Conservation (phyloP, 2,797 vertebrate genomes). For the Fratercula arctica region DNA sequence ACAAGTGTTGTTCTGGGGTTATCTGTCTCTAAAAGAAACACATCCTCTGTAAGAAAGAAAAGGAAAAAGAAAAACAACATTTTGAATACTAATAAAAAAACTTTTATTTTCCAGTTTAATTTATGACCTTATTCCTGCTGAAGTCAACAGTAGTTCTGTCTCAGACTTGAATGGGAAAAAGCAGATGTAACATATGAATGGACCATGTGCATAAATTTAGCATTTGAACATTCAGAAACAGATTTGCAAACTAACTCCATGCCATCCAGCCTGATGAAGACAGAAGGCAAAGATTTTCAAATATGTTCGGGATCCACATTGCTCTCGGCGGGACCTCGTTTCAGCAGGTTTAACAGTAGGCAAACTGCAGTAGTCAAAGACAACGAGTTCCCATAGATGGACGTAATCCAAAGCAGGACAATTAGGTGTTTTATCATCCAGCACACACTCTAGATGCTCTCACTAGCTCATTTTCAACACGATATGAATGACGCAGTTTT, state of each 20-base stretch:
- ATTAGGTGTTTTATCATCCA: neutral
- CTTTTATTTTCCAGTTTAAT: neutral
- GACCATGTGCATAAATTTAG: neutral
- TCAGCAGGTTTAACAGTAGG: slow-evolving; percentile 3
- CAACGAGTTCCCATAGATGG: neutral
- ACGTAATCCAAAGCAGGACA: neutral
- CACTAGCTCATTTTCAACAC: neutral
- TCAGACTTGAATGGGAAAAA: neutral
- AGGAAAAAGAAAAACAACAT: neutral
- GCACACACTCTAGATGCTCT: neutral
- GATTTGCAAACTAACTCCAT: neutral
- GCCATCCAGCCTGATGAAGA: neutral
- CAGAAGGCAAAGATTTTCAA: neutral
- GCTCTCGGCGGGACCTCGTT: neutral
- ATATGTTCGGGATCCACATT: neutral
- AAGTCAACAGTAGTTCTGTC: neutral
- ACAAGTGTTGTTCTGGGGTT: slow-evolving; percentile 90
- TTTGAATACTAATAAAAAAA: neutral
- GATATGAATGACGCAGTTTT: neutral
- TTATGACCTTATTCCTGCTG: neutral
- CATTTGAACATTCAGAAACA: neutral
- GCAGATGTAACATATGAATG: neutral
- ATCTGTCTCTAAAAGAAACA: slow-evolving; percentile 94
- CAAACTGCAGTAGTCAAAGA: neutral
- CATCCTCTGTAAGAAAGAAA: slow-evolving; percentile 82